Base-by-base conservation (phyloP, 1,140 invertebrate species). In the Homalodisca vitripennis region DNA sequence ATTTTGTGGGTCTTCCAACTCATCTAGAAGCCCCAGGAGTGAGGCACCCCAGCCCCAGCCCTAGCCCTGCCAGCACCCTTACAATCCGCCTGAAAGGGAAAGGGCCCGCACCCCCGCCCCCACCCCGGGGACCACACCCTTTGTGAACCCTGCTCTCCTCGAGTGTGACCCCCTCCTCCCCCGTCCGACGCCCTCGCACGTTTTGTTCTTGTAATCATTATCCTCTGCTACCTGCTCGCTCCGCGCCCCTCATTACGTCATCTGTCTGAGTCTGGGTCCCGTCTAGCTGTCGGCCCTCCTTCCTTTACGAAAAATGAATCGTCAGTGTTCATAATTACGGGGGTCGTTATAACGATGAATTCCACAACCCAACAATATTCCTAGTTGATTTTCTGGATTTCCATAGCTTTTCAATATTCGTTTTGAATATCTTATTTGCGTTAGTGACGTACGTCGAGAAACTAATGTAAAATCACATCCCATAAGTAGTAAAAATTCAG, bases 1-100 rank as follows among this genome's bases (percentile, higher is more conserved):
- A n/a, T 32, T 63, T 63, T 63, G 27, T 63, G 31, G 60, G 60
- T 63, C 60, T 63, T 63, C 60, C 60, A 63, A 30, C 60, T 32
- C 60, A 63, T 63, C 60, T 63, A 32, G 60, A 63, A 63, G 60
- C 60, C 60, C 60, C 27, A 1, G 26, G n/a, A n/a, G n/a, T n/a
- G 26, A 24, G n/a, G 48, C n/a, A n/a, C 67, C 55, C 27, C 17
- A 26, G 12, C 53, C 27, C 20, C 53, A n/a, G n/a, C n/a, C n/a
- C n/a, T n/a, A n/a, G n/a, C n/a, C n/a, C 46, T 24, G 13, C 29
- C 68, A 29, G 31, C 60, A 63, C 60, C 60, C 60, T 63, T 63
- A 63, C 60, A 63, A 63, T 63, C 60, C 34, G 60, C 31, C 34
- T 51, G 48, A 51, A 51, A 51, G 48, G 48, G 48, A 51, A 51